These are phyloP conservation scores for Sebastes itinus DNA, from an alignment of 2,797 vertebrate species.

Conservation along the genomic window DNA sequence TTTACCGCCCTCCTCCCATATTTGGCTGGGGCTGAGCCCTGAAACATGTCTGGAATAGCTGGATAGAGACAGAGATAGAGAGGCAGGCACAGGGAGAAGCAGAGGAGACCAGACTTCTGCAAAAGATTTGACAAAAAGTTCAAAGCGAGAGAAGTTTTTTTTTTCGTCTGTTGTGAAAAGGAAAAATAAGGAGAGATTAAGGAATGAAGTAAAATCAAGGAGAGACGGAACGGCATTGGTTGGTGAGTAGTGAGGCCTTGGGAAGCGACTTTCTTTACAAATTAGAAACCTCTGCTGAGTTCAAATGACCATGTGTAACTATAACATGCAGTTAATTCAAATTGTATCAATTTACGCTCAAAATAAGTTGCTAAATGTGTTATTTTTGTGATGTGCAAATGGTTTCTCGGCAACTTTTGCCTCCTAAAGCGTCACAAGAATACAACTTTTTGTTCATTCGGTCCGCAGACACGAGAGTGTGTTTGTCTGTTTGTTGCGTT, in stretches of 20 bases:
- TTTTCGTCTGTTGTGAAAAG: not conserved
- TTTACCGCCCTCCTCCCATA: slow-evolving; percentile 84
- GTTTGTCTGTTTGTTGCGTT: slow-evolving; percentile 68
- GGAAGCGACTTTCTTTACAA: not conserved
- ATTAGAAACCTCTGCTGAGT: not conserved
- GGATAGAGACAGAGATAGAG: slow-evolving; percentile 63
- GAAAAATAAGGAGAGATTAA: not conserved
- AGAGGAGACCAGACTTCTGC: not conserved
- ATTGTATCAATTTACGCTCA: not conserved
- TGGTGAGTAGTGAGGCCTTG: slow-evolving; percentile 53
- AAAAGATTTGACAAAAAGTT: not conserved
- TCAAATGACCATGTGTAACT: not conserved
- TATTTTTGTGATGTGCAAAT: not conserved
- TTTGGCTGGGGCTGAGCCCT: slow-evolving; percentile 85
- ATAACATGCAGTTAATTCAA: not conserved
- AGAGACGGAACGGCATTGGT: slow-evolving; percentile 11
- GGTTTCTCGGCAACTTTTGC: not conserved
- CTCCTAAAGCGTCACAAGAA: not conserved
- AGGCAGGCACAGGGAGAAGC: slow-evolving; percentile 5
- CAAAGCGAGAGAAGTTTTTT: not conserved
- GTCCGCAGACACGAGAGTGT: not conserved
- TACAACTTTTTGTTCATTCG: not conserved
- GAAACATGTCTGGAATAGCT: slow-evolving; percentile 84
- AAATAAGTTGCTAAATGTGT: not conserved
- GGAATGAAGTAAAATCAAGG: slow-evolving; percentile 8